Base-by-base conservation (phyloP, 2,113 vertebrate genomes). In the Mormyrus iriodes region DNA sequence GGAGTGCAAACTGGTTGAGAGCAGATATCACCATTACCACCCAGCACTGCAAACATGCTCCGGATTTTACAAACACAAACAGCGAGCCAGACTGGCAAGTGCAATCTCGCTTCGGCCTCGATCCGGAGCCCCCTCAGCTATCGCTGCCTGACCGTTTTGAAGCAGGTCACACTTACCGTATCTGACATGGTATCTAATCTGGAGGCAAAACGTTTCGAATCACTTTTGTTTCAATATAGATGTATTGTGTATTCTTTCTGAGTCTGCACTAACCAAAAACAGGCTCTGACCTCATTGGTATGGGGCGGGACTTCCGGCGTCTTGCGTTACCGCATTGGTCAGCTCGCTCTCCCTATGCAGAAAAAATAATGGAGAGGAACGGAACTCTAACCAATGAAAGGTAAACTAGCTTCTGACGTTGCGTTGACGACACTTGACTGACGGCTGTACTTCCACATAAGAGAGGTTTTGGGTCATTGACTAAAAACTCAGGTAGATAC, bases 141-240 rank as follows among this genome's bases (percentile, higher is more conserved):
- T 42, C 73, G 35, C 39, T 42, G 13, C 4, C 35, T 39, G 82
- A 1, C 17, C 24, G 21, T 52, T 52, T 21, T 4, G 27, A 53
- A 48, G 19, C 3, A 79, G 15, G 1, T 17, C 13, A 13, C 55
- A 90, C 94, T 93, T 85, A 96, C 96, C 95, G 95, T 95, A 69
- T 96, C 96, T 90, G 96, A 96, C 96, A 96, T 96, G 85, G 35
- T 94, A 83, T 19, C 9, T 55, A 19, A 55, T 27, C 88, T 86
- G 15, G 49, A 65, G 61, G 35, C 6, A 42, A 84, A 79, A 39
- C 42, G 35, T 46, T 61, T 82, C 69, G 48, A 73, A 51, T 21
- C 48, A 42, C 8, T 79, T 84, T 88, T 88, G 42, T 55, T 86
- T 88, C 19, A 79, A 88, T 88, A 61, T 46, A 76, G 76, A 55